These are phyloP conservation scores for Leucoraja ocellata DNA, from an alignment of 2,797 vertebrate species.

Conservation along the genomic window DNA sequence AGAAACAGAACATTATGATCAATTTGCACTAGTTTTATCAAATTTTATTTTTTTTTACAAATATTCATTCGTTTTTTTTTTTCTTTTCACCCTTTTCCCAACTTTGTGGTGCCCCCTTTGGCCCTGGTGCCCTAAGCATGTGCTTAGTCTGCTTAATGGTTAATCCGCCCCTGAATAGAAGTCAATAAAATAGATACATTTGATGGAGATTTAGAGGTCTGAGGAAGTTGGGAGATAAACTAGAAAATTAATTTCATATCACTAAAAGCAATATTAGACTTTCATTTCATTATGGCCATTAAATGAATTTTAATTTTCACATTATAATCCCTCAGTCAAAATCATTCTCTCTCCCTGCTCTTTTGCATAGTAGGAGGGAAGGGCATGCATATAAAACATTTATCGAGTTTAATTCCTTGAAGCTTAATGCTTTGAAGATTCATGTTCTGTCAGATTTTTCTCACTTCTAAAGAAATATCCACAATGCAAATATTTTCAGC, in stretches of 20 bases:
- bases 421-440: not conserved
- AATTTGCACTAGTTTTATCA: too few relatives aligned
- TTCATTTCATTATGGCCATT: not conserved
- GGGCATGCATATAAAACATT: not conserved
- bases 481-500: too few relatives aligned
- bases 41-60: too few relatives aligned
- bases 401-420: not conserved
- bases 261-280: not conserved
- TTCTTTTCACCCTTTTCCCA: too few relatives aligned
- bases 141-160: too few relatives aligned
- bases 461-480: not conserved
- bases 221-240: not conserved
- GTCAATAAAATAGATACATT: not conserved
- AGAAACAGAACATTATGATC: too few relatives aligned
- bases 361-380: not conserved
- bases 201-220: not conserved
- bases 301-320: conserved; percentile 1
- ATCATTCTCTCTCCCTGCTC: not conserved
- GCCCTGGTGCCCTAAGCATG: too few relatives aligned
- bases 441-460: not conserved
- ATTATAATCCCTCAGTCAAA: not conserved
- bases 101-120: too few relatives aligned
- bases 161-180: not conserved
- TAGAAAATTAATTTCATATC: not conserved
- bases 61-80: too few relatives aligned